phyloP scores from a whole-genome alignment of 2,888 invertebrate species.

The Scaptomyza polygonia region DNA sequence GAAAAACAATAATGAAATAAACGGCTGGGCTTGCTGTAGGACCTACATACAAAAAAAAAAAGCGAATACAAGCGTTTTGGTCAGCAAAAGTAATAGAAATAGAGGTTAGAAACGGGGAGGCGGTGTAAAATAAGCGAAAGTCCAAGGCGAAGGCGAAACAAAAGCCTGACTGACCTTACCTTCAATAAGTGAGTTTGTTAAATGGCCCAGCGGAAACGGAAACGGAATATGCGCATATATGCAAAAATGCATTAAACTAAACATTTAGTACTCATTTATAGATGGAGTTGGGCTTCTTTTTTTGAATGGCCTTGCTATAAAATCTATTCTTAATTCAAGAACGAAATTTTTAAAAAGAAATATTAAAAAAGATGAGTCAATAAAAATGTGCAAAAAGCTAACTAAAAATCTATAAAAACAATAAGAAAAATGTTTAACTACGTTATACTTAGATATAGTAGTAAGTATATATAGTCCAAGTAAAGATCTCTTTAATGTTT shows the following conservation, averaged over 20 bases:
- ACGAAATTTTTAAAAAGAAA: too few relatives aligned
- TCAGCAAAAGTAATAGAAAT: conserved; percentile 8
- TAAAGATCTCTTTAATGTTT: too few relatives aligned
- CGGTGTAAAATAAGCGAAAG: conserved; percentile 16
- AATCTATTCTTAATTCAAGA: too few relatives aligned
- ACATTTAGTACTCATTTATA: too few relatives aligned
- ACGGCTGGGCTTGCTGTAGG: conserved; percentile 13
- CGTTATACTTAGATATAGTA: too few relatives aligned
- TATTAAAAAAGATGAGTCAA: too few relatives aligned
- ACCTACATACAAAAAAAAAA: conserved; percentile 3
- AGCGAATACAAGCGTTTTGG: conserved; percentile 19
- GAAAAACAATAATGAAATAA: conserved; percentile 44
- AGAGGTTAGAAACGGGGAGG: not conserved
- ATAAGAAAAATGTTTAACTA: too few relatives aligned
- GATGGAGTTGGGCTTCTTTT: too few relatives aligned
- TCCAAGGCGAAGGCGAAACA: conserved; percentile 46
- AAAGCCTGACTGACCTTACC: conserved; percentile 23
- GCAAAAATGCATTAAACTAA: conserved; percentile 42
- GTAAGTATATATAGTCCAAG: too few relatives aligned
- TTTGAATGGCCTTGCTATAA: not conserved
- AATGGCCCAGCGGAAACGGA: conserved; percentile 40
- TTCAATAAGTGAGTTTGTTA: conserved; percentile 44
- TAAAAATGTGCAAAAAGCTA: too few relatives aligned
- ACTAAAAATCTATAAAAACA: too few relatives aligned
- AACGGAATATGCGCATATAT: conserved; percentile 52